phyloP scores from a whole-genome alignment of 2,797 vertebrate species.

The Myotis findleyi region DNA sequence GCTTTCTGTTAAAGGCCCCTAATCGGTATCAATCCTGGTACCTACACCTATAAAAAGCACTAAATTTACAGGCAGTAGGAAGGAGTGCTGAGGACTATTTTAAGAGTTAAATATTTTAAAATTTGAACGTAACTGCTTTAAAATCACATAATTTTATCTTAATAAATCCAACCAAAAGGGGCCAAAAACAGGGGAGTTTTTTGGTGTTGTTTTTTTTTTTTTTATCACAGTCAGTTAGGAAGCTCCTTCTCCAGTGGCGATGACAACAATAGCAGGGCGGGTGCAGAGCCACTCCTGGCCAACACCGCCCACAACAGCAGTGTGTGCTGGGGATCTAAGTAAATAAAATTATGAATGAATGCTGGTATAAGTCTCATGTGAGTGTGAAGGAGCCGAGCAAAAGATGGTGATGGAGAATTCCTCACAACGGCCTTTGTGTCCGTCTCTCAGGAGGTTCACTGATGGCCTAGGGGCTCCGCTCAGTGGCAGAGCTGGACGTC shows the following conservation, averaged over 20 bases:
- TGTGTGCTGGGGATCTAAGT: background rate
- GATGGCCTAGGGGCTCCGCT: background rate
- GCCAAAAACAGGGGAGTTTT: too few relatives aligned
- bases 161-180: background rate
- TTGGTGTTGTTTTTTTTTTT: background rate
- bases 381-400: accelerated
- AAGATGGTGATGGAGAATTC: accelerated
- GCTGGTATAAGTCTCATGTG: accelerated
- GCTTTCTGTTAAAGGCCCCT: background rate
- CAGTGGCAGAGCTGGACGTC: background rate
- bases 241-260: background rate
- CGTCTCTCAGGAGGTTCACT: accelerated
- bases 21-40: background rate
- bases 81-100: background rate
- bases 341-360: background rate
- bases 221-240: background rate
- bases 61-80: background rate
- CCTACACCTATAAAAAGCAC: background rate
- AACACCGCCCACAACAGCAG: background rate
- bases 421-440: accelerated
- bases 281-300: background rate
- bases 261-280: accelerated
- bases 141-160: background rate
- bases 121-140: background rate
- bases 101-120: background rate